Evolutionary conservation across 64 coral and sea anemone genomes (phyloP), one percentile per base, ranked within the genome.

Genomic region (Actinia equina): DNA sequence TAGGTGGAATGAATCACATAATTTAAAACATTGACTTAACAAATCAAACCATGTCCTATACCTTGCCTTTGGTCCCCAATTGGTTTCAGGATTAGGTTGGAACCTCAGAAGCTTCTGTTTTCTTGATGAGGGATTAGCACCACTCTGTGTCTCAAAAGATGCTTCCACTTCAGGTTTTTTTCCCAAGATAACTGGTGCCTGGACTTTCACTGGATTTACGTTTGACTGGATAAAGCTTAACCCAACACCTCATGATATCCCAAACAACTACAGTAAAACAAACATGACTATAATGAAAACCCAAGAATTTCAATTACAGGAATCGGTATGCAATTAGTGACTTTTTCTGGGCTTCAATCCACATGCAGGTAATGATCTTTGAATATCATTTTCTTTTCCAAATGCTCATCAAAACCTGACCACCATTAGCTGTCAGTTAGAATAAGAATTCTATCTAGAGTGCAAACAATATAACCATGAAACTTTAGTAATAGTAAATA

Each of bases 11-110:
- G 25, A 74, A 41, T 25, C 11, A 74, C 17, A 74, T 37, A 37
- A 37, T 37, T 37, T 8, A 30, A 74, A 41, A 2, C 11, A 23
- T 42, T 30, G n/a, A 23, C 6, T 20, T 5, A 22, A 2, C 15
- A 60, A 60, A 23, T 22, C 7, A 9, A 25, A 27, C 26, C 25
- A 30, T 64, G n/a, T 61, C 10, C 63, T 63, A 25, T 88, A 99
- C 97, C 97, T 99, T 69, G 97, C 71, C 71, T 99, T 95, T 15
- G 97, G 97, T 43, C 97, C 97, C 97, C 97, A 99, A 52, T 99
- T 93, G 11, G 97, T 86, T 49, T 99, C 93, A 53, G 97, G 97
- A 52, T 99, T 99, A 55, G 87, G 90, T 78, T 95, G 97, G 52
- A 95, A 99, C 23, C 97, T 87, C 3, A 94, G 82, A 19, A 99